A percentile compares a stretch with the other conserved stretches of the same genome.
These are phyloP conservation scores for Eupeodes luniger DNA, from an alignment of 2,888 invertebrate genomes.

Conservation along the genomic window DNA sequence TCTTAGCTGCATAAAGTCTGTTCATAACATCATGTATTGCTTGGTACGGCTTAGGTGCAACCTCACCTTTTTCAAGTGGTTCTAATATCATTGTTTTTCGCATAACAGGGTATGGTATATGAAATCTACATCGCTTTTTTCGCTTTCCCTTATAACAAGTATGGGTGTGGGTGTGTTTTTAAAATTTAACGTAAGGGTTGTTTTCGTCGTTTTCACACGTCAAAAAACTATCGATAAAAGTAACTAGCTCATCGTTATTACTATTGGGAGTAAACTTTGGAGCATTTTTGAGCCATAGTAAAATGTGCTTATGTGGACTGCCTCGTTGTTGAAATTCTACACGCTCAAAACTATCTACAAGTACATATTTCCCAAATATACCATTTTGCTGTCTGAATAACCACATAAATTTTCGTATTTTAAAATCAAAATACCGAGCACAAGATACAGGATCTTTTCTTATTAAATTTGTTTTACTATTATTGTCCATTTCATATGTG, in stretches of 20 bases:
- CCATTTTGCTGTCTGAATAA: neutral
- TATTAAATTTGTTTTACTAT: neutral
- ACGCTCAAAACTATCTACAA: neutral
- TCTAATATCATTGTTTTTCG: neutral
- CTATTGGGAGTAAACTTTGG: neutral
- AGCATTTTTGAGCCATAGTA: neutral
- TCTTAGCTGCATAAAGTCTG: neutral
- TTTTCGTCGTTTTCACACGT: neutral
- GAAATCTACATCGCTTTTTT: neutral
- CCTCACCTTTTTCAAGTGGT: neutral
- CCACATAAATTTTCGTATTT: neutral
- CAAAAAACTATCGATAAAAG: neutral
- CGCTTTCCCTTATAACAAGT: neutral
- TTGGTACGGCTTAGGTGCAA: neutral
- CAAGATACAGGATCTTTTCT: slow-evolving; percentile 1
- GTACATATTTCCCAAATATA: neutral
- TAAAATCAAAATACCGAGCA: neutral
- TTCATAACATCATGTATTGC: too few species aligned
- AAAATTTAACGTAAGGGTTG: neutral
- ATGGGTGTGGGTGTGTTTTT: neutral
- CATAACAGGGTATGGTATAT: neutral
- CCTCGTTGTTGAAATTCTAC: neutral
- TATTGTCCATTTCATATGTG: neutral
- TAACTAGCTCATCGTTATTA: neutral
- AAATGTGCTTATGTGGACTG: neutral